phyloP scores from a whole-genome alignment of 2,797 vertebrate genomes.

The Argya squamiceps region DNA sequence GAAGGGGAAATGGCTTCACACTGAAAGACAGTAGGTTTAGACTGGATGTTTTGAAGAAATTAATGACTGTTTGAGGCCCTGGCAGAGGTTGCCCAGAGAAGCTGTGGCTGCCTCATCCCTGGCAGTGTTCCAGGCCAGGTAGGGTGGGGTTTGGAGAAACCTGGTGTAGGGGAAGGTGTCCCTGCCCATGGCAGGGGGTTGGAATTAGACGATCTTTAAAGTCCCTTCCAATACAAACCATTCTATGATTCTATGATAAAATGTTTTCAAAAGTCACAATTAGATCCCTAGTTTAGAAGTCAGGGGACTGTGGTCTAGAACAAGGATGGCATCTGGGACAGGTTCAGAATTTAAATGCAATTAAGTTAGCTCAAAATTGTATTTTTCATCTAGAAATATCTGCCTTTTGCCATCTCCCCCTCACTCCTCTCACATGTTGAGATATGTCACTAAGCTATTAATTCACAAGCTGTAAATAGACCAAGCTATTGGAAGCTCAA shows the following conservation, averaged over 20 bases:
- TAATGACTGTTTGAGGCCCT: not conserved
- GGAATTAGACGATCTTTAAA: not conserved
- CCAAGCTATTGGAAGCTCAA: not conserved
- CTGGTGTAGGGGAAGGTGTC: not conserved
- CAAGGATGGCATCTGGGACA: not conserved
- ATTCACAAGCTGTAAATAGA: not conserved
- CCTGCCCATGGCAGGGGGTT: not conserved
- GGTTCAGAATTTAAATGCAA: not conserved
- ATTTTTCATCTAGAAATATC: not conserved
- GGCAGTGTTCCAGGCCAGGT: not conserved
- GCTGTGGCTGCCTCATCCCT: not conserved
- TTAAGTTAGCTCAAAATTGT: not conserved
- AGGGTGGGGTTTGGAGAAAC: not conserved
- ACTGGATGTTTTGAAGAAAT: not conserved
- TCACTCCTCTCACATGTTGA: not conserved
- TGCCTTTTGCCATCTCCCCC: not conserved
- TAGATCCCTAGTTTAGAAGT: not conserved
- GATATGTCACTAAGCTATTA: not conserved
- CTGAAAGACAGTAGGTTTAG: not conserved
- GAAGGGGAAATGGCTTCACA: not conserved
- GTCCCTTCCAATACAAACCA: not conserved
- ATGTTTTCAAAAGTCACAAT: not conserved
- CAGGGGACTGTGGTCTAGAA: not conserved
- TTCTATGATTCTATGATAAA: not conserved
- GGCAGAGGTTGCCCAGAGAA: not conserved